Evolutionary conservation across 1,140 invertebrate species (phyloP), one percentile per base, ranked within the genome.

Genomic region (Drosophila varians): DNA sequence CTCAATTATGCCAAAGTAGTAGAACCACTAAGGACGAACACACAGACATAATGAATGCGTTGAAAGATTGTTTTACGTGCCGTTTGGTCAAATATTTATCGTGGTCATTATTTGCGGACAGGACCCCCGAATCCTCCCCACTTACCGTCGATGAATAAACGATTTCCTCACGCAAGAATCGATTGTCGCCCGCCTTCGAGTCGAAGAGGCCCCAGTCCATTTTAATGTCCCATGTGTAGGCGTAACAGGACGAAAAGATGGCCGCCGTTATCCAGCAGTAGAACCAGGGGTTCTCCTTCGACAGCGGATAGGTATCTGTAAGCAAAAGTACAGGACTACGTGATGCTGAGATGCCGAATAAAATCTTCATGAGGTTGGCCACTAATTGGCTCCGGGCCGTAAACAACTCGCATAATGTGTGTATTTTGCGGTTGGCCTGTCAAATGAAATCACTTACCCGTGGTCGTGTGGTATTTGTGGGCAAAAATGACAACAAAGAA

Each of bases 161-260:
- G 72, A 96, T 95, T 92, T 96, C 95, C 89, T 96, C 95, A 40
- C 95, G 90, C 8, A 96, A 92, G 90, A 96, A 94, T 89, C 92
- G 94, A 92, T 98, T 97, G 92, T 98, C 96, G 47, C 90, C 90
- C 25, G 96, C 94, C 57, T 95, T 95, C 51, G 94, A 94, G 90
- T 98, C 97, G 72, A 99, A 95, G n/a, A 99, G 92, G 4, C 98
- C 98, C 98, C 98, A 99, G 93, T 99, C 98, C 96, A 99, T 98
- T 92, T 97, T 97, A 8, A 99, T 95, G 92, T 99, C 98, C 98
- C 98, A 99, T 4, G 95, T 95, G 86, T 97, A 97, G 0, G 96
- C 96, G 91, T 98, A 98, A 45, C 95, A 93, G 0, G 97, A 97
- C 51, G 95, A 97, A n/a, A 97, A 91, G 8, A 98, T 91, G 31